Conservation (phyloP, 2,888 invertebrate species). For the Drosophila fulvimacula region DNA sequence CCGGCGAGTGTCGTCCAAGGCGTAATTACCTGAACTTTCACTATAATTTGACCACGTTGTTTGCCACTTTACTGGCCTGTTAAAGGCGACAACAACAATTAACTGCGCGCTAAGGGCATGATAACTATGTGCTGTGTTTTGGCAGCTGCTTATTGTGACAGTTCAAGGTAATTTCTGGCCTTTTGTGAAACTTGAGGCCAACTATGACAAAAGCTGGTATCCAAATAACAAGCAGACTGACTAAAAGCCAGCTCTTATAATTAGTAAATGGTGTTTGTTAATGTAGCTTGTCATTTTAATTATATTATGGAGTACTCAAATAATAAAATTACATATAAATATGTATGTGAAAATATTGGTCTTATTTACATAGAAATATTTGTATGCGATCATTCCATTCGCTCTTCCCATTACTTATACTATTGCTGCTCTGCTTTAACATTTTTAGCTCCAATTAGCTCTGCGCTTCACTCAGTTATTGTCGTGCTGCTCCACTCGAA, state of each 20-base stretch:
- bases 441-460: background rate
- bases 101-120: slow-evolving; percentile 43
- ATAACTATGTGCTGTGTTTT: slow-evolving; percentile 52
- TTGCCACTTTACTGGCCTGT: slow-evolving; percentile 61
- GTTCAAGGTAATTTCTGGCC: slow-evolving; percentile 6
- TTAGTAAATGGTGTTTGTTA: background rate
- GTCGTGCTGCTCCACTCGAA: background rate
- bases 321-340: background rate
- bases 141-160: slow-evolving; percentile 5
- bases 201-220: background rate
- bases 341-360: background rate
- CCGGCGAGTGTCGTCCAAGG: slow-evolving; percentile 57
- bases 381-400: background rate
- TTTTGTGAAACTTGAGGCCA: background rate
- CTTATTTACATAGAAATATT: background rate
- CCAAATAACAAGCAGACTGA: background rate
- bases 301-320: background rate
- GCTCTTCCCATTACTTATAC: background rate
- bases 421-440: background rate
- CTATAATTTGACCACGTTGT: slow-evolving; percentile 70
- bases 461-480: background rate
- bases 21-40: slow-evolving; percentile 75
- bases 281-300: background rate
- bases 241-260: background rate
- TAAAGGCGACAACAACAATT: slow-evolving; percentile 38